A percentile compares a stretch with the other conserved stretches of the same genome.
Conservation (phyloP, 2,113 vertebrate genomes). For the Sceloporus undulatus region DNA sequence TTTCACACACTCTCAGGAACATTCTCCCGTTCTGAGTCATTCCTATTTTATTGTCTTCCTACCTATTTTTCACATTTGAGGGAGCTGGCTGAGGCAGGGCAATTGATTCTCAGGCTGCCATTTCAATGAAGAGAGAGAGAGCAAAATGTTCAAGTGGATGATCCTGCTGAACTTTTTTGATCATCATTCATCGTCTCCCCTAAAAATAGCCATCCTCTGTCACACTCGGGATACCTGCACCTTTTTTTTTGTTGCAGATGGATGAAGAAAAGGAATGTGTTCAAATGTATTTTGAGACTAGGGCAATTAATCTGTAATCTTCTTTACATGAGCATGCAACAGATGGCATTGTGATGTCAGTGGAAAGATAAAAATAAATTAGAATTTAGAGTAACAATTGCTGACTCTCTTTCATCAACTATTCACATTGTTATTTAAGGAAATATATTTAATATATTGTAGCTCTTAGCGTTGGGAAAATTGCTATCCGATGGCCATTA, state of each 20-base stretch:
- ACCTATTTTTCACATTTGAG: background rate
- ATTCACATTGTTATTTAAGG: background rate
- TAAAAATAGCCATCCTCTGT: constrained; percentile 22
- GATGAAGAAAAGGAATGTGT: constrained; percentile 22
- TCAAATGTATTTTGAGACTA: constrained; percentile 60
- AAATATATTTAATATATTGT: constrained; percentile 3
- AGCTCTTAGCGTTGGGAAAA: background rate
- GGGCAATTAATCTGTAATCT: constrained; percentile 66
- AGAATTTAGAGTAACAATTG: constrained; percentile 23
- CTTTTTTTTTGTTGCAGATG: rapidly evolving
- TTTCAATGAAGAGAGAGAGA: background rate
- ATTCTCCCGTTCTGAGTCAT: background rate
- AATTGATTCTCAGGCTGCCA: background rate
- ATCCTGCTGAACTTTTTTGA: constrained; percentile 8
- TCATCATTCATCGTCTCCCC: background rate
- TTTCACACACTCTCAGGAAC: background rate
- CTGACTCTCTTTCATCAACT: constrained; percentile 29
- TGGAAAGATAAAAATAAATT: constrained; percentile 62
- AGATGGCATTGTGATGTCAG: constrained; percentile 62
- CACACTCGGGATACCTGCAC: background rate
- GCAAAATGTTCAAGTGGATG: background rate
- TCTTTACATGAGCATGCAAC: constrained; percentile 53
- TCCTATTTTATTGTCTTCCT: background rate
- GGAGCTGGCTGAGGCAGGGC: background rate
- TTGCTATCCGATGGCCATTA: background rate